Conservation (phyloP, 1,140 invertebrate genomes). For the Episyrphus balteatus region DNA sequence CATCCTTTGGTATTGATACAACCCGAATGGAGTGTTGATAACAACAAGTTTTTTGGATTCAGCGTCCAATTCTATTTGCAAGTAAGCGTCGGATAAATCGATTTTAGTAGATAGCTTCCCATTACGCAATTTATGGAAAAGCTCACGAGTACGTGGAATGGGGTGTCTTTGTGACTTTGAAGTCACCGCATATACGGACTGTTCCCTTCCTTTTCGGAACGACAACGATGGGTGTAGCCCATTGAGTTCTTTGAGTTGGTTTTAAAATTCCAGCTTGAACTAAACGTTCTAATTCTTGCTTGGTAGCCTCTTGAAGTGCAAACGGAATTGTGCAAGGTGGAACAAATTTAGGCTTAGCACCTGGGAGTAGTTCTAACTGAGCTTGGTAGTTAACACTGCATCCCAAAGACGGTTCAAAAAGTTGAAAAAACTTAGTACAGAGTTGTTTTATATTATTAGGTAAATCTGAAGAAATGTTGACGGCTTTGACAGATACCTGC, state of each 20-base stretch:
- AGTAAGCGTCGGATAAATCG: conserved; percentile 7
- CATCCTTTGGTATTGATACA: conserved; percentile 25
- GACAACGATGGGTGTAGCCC: conserved; percentile 37
- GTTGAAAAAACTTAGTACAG: too few relatives aligned
- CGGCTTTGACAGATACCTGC: too few relatives aligned
- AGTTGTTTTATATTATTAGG: too few relatives aligned
- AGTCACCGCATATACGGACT: conserved; percentile 37
- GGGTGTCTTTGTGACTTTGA: conserved; percentile 33
- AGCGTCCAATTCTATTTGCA: conserved; percentile 28
- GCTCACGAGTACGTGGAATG: conserved; percentile 38
- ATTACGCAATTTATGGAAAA: conserved; percentile 15
- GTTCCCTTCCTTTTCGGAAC: conserved; percentile 36
- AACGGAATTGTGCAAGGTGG: conserved; percentile 19
- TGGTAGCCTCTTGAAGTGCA: conserved; percentile 30
- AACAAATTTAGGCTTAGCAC: too few relatives aligned
- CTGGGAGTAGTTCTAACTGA: too few relatives aligned
- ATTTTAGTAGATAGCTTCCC: conserved; percentile 18
- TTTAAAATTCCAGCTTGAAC: conserved; percentile 14
- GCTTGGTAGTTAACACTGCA: too few relatives aligned
- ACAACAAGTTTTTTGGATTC: conserved; percentile 21
- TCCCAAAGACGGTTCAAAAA: too few relatives aligned
- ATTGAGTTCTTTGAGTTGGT: conserved; percentile 17
- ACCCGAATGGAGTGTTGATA: conserved; percentile 29
- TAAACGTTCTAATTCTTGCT: conserved; percentile 30
- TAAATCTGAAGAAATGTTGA: too few relatives aligned